Percentiles rank a stretch among this genome's conserved stretches.
Conservation (phyloP, 2,797 vertebrate genomes). For the Buphagus erythrorhynchus region DNA sequence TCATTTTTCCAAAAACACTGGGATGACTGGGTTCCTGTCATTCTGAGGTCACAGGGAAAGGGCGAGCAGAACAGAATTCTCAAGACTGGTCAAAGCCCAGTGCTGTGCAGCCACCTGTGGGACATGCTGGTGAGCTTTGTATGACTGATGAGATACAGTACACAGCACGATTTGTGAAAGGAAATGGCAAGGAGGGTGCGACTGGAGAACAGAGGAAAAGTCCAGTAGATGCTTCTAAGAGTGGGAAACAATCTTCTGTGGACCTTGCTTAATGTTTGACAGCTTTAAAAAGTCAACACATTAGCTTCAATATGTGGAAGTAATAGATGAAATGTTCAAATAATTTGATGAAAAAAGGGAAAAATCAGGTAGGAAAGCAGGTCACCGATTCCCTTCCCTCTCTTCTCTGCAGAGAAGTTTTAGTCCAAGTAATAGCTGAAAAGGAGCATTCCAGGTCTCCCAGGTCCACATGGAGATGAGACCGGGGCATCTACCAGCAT, state of each 20-base stretch:
- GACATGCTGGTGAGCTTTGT: background rate
- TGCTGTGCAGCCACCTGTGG: background rate
- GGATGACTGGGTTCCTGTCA: background rate
- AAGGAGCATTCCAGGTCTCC: background rate
- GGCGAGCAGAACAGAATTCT: background rate
- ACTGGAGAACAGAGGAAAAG: background rate
- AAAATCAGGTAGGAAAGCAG: background rate
- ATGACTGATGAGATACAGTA: background rate
- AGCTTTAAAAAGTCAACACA: background rate
- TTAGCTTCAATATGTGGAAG: background rate
- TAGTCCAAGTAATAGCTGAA: background rate
- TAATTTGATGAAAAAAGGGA: background rate
- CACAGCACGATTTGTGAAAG: background rate
- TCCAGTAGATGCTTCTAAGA: background rate
- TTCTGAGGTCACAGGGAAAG: background rate
- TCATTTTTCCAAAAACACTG: background rate
- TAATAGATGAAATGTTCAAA: background rate
- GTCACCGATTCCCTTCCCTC: rapidly evolving
- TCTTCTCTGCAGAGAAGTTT: background rate
- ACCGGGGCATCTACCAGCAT: background rate
- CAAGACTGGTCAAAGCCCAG: background rate
- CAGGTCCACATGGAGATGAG: background rate
- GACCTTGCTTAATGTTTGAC: background rate
- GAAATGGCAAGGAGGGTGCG: background rate
- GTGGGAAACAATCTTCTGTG: background rate